Percentiles rank a stretch among this genome's conserved stretches.
phyloP scores from a whole-genome alignment of 2,888 invertebrate species.

The Julus scanicus region DNA sequence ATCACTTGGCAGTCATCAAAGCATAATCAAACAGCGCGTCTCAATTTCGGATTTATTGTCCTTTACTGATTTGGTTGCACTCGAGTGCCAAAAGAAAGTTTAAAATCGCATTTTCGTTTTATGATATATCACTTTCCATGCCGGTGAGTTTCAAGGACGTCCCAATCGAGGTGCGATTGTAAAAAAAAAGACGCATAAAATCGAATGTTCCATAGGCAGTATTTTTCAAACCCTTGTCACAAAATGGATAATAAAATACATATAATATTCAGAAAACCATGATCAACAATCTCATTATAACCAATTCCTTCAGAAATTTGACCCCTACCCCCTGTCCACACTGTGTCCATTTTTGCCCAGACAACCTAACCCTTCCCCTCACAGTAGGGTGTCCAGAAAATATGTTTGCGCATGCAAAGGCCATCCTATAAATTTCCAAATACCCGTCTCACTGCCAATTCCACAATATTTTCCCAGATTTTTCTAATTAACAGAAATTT shows the following conservation, averaged over 20 bases:
- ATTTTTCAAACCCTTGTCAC: background rate
- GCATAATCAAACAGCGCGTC: constrained; percentile 22
- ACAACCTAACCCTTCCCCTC: no score
- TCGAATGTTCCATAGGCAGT: background rate
- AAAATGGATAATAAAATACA: background rate
- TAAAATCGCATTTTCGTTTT: background rate
- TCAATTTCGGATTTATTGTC: constrained; percentile 18
- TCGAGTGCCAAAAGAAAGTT: background rate
- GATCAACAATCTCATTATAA: no score
- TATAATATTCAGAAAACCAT: background rate
- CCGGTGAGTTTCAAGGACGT: background rate
- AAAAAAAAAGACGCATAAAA: background rate
- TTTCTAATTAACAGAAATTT: no score
- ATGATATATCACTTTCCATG: background rate
- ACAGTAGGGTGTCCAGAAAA: no score
- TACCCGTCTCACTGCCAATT: no score
- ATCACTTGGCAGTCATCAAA: constrained; percentile 39
- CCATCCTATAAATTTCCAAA: no score
- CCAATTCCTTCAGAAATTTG: no score
- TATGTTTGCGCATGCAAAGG: no score
- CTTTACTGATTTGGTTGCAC: background rate
- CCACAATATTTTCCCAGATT: no score
- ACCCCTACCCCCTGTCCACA: no score
- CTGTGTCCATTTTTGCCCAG: no score
- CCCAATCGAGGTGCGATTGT: background rate